Conservation (phyloP, 2,888 invertebrate genomes). For the Anthoptus insignis region DNA sequence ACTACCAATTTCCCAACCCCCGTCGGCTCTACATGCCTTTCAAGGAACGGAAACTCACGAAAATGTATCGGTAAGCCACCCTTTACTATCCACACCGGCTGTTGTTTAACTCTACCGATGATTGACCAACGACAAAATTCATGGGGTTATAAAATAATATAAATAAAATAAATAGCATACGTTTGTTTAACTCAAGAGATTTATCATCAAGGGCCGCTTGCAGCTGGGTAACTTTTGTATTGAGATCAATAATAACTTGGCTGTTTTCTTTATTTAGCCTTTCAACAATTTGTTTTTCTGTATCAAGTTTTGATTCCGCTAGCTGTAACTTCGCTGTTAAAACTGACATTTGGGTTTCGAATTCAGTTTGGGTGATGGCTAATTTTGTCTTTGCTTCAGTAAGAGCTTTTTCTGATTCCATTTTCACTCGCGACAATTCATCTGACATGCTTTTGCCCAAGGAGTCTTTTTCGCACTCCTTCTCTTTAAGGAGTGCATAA, state of each 20-base stretch:
- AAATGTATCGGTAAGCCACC: no score
- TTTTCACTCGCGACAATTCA: constrained; percentile 73
- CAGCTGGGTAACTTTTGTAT: constrained; percentile 76
- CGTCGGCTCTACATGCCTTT: no score
- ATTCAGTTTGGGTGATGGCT: constrained; percentile 88
- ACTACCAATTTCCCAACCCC: no score
- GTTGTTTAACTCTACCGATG: no score
- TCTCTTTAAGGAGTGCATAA: constrained; percentile 82
- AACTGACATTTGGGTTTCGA: constrained; percentile 86
- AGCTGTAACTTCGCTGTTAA: constrained; percentile 84
- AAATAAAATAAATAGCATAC: no score
- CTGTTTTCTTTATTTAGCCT: constrained; percentile 80
- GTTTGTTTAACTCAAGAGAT: constrained; percentile 82
- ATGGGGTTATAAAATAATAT: no score
- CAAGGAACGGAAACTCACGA: no score
- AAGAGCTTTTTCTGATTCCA: constrained; percentile 83
- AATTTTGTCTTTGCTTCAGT: constrained; percentile 88
- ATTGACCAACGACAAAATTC: no score
- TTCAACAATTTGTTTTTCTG: constrained; percentile 80
- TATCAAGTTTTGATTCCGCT: constrained; percentile 80
- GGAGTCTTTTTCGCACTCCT: constrained; percentile 82
- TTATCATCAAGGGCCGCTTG: constrained; percentile 83
- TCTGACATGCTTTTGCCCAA: constrained; percentile 83
- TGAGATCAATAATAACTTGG: constrained; percentile 80
- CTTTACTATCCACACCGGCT: no score